Conservation (phyloP, 2,797 vertebrate species). For the Cebuella pygmaea region DNA sequence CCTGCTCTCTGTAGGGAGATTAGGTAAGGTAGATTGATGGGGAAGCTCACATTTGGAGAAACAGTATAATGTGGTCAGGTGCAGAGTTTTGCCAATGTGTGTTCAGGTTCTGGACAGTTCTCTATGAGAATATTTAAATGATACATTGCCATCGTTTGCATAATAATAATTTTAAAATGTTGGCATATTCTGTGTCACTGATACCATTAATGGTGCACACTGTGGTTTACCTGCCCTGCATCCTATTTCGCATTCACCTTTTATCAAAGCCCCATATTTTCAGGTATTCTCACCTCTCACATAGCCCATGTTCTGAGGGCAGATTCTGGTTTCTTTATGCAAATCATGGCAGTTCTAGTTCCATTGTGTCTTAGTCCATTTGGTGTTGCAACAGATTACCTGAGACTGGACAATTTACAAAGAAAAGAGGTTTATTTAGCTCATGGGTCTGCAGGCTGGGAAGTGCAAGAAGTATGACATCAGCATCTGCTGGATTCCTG, state of each 20-base stretch:
- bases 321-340: neutral
- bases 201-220: neutral
- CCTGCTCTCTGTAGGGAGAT: neutral
- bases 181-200: neutral
- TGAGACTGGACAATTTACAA: neutral
- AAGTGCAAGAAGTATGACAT: neutral
- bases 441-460: neutral
- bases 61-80: neutral
- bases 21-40: neutral
- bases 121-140: neutral
- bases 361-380: neutral
- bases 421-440: neutral
- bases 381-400: neutral
- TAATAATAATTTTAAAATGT: neutral
- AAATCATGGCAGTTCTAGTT: neutral
- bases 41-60: neutral
- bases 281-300: neutral
- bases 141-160: neutral
- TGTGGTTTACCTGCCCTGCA: neutral
- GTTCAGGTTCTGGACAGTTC: neutral
- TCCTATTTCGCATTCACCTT: neutral
- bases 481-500: neutral
- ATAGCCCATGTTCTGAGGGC: neutral
- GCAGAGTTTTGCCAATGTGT: neutral
- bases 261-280: neutral